Conservation (phyloP, 37 sponge, comb jelly and placozoan genomes). For the Spongia lamella region DNA sequence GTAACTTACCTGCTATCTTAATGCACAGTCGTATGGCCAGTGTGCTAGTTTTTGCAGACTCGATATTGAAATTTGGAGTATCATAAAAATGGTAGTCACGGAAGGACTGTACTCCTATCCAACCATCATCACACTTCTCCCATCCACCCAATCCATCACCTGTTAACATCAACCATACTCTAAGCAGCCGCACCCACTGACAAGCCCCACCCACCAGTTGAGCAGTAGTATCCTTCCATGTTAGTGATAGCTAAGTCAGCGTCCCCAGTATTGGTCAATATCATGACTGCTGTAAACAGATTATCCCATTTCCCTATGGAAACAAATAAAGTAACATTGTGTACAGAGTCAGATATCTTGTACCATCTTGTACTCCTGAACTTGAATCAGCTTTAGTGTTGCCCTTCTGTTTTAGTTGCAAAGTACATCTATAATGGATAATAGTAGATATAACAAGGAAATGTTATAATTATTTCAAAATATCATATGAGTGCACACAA, state of each 20-base stretch:
- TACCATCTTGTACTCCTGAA: no score
- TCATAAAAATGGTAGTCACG: conserved; percentile 26
- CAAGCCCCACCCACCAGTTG: conserved; percentile 22
- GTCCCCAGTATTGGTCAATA: conserved; percentile 20
- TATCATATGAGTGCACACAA: no score
- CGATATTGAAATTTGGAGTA: conserved; percentile 41
- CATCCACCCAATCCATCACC: conserved; percentile 24
- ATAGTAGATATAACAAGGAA: no score
- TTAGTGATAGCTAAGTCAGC: conserved; percentile 26
- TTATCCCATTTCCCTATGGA: conserved; percentile 51
- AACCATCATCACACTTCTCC: conserved; percentile 30
- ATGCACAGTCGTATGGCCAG: conserved; percentile 42
- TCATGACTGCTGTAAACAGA: conserved; percentile 31
- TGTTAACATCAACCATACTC: no score
- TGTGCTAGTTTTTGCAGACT: conserved; percentile 29
- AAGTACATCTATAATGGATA: conserved; percentile 20
- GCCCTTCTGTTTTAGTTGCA: conserved; percentile 27
- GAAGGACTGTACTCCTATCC: conserved; percentile 17
- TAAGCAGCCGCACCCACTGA: no score
- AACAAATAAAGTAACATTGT: no score
- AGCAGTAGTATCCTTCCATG: conserved; percentile 36
- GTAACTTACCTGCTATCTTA: conserved; percentile 44
- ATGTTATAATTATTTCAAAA: no score
- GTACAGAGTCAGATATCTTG: no score
- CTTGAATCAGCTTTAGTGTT: conserved; percentile 21